phyloP scores from a whole-genome alignment of 2,113 vertebrate genomes.

The Ailurus styani region DNA sequence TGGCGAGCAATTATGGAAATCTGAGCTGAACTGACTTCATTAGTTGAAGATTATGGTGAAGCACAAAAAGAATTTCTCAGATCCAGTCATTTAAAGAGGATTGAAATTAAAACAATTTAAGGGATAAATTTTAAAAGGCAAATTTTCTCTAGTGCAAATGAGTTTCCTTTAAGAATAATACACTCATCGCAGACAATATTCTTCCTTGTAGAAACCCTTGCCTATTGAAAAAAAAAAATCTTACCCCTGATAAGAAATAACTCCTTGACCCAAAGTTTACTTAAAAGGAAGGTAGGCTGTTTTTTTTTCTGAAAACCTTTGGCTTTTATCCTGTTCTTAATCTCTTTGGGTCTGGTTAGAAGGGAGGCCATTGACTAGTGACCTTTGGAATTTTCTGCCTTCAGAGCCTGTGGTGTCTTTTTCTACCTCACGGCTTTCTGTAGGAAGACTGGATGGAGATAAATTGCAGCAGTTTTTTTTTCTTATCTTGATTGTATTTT shows the following conservation, averaged over 20 bases:
- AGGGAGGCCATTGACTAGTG: neutral
- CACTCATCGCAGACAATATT: neutral
- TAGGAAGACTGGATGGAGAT: neutral
- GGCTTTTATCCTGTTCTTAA: constrained; percentile 25
- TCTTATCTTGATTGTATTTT: constrained; percentile 4
- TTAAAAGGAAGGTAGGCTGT: neutral
- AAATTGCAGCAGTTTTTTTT: neutral
- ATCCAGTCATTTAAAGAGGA: neutral
- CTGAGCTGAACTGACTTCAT: neutral
- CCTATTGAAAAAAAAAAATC: neutral
- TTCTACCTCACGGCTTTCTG: neutral
- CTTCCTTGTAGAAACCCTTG: neutral
- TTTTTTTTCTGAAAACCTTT: constrained; percentile 39
- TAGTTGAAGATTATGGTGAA: neutral
- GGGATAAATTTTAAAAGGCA: neutral
- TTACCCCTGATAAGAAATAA: constrained; percentile 27
- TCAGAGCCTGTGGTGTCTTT: neutral
- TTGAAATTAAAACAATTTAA: neutral
- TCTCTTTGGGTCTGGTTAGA: neutral
- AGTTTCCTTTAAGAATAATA: neutral
- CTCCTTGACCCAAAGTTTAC: constrained; percentile 19
- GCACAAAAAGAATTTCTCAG: neutral
- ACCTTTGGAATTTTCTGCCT: neutral
- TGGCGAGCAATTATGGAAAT: neutral
- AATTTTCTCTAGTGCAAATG: neutral